These are phyloP conservation scores for Cecropterus lyciades DNA, from an alignment of 1,140 invertebrate species.

Conservation along the genomic window DNA sequence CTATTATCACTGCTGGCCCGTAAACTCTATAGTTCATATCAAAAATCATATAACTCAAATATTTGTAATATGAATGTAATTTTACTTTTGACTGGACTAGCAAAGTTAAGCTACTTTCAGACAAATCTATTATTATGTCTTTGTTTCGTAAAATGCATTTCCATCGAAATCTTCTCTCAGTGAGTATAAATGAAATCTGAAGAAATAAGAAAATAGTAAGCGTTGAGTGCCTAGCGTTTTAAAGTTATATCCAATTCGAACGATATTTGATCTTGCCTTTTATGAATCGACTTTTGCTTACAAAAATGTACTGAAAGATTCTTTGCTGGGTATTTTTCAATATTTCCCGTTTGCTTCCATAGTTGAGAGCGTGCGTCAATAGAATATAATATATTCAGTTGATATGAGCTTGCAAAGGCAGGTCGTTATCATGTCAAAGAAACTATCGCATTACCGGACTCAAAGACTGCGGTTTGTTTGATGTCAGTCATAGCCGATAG, in stretches of 20 bases:
- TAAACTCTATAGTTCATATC: too few relatives aligned
- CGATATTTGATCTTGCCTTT: constrained; percentile 25
- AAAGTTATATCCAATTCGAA: constrained; percentile 26
- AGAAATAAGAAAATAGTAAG: constrained; percentile 5
- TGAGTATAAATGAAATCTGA: neutral
- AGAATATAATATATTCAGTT: constrained; percentile 75
- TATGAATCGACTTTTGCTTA: constrained; percentile 30
- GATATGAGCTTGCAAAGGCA: constrained; percentile 62
- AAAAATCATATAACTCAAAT: too few relatives aligned
- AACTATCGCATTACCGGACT: constrained; percentile 77
- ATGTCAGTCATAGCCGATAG: constrained; percentile 58
- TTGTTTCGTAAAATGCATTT: neutral
- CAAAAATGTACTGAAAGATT: constrained; percentile 36
- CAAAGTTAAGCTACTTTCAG: neutral
- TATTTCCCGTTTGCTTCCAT: constrained; percentile 54
- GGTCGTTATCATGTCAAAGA: constrained; percentile 81
- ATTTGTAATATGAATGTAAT: too few relatives aligned
- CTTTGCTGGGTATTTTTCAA: constrained; percentile 53
- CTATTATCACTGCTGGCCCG: too few relatives aligned
- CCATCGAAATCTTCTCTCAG: neutral
- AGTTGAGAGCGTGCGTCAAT: constrained; percentile 51
- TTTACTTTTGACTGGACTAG: too few relatives aligned
- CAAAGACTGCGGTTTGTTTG: constrained; percentile 76
- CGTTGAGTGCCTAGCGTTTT: constrained; percentile 14
- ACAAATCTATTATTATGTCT: neutral